These are phyloP conservation scores for Meghimatium bilineatum DNA, from an alignment of 2,888 invertebrate species.

Conservation along the genomic window DNA sequence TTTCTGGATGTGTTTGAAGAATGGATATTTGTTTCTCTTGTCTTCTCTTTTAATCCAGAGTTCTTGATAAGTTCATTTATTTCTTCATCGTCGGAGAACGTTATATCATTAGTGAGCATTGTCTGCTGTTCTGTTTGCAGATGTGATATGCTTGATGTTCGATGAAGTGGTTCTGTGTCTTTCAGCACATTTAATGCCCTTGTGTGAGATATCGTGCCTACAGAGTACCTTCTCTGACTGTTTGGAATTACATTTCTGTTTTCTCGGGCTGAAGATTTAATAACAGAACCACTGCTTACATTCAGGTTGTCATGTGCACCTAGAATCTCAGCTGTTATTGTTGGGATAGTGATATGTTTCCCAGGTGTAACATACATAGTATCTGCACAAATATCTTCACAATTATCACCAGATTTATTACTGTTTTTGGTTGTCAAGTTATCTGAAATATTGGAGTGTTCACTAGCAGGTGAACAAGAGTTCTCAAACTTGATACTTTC, in stretches of 20 bases:
- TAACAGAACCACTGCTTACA: background rate
- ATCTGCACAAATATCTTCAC: conserved; percentile 57
- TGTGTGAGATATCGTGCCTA: conserved; percentile 12
- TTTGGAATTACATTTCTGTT: background rate
- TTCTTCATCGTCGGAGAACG: conserved; percentile 44
- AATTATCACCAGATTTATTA: conserved; percentile 51
- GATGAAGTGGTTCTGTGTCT: background rate
- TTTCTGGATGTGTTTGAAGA: conserved; percentile 24
- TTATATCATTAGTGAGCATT: conserved; percentile 39
- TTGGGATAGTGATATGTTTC: background rate
- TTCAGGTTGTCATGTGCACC: conserved; percentile 36
- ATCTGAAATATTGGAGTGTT: background rate
- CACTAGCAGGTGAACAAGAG: background rate
- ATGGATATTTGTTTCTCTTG: background rate
- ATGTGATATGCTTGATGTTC: conserved; percentile 13
- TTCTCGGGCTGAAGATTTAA: background rate
- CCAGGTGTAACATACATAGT: conserved; percentile 51
- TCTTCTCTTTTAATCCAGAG: conserved; percentile 1
- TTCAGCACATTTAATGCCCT: conserved; percentile 1
- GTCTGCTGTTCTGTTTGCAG: background rate
- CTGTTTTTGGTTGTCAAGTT: background rate
- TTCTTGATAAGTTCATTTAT: conserved; percentile 44
- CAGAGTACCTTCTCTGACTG: conserved; percentile 13
- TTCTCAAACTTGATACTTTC: conserved; percentile 28
- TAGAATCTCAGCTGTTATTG: conserved; percentile 11